Percentiles rank a stretch among this genome's conserved stretches.
These are phyloP conservation scores for Lordiphosa fenestrarum DNA, from an alignment of 2,888 invertebrate genomes.

Conservation along the genomic window DNA sequence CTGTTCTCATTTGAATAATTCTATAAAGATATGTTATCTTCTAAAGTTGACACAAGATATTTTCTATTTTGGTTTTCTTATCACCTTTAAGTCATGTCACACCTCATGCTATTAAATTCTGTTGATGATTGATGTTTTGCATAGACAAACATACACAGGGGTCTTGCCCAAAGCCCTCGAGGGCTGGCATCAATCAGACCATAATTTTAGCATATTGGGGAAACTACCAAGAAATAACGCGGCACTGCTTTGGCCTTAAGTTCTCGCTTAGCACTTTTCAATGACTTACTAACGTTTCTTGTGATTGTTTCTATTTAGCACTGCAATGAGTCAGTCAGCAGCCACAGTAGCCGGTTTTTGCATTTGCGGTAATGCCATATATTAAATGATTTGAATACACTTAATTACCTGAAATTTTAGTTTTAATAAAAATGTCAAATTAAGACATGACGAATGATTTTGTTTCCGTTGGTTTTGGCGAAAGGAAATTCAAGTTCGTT, in stretches of 20 bases:
- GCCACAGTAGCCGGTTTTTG: constrained; percentile 59
- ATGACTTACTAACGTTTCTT: constrained; percentile 31
- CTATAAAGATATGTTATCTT: not conserved
- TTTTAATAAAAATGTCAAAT: constrained; percentile 27
- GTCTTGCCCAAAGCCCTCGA: constrained; percentile 34
- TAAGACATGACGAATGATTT: constrained; percentile 33
- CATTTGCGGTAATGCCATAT: constrained; percentile 48
- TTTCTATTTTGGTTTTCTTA: constrained; percentile 1
- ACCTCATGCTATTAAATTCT: constrained; percentile 7
- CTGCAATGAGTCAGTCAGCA: constrained; percentile 52
- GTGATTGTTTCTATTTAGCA: constrained; percentile 14
- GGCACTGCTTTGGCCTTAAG: constrained; percentile 39
- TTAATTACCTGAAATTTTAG: constrained; percentile 46
- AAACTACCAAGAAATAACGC: constrained; percentile 36
- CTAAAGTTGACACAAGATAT: not conserved
- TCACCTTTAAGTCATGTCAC: constrained; percentile 23
- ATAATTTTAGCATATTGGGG: constrained; percentile 26
- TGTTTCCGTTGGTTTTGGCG: not conserved
- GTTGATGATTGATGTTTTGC: constrained; percentile 50
- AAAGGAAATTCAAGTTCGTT: not conserved
- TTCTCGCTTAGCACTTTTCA: constrained; percentile 24
- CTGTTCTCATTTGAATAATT: no score
- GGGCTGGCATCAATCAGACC: constrained; percentile 33
- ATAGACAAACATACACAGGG: constrained; percentile 17
- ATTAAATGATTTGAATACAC: constrained; percentile 42